Percentiles rank a stretch among this genome's conserved stretches.
Conservation (phyloP, 1,140 invertebrate genomes). For the Panonychus citri region DNA sequence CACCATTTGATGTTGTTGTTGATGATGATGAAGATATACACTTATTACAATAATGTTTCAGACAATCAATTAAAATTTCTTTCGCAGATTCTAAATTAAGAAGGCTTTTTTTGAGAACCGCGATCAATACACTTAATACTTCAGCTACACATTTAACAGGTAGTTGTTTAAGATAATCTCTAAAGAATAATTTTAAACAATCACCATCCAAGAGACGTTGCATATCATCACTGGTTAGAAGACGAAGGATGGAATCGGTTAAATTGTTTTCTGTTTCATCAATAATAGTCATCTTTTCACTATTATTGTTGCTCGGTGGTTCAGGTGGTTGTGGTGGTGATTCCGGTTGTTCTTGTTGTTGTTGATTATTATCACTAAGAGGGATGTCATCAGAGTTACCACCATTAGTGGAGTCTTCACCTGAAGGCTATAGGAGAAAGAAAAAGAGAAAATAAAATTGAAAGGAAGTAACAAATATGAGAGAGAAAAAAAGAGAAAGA, state of each 20-base stretch:
- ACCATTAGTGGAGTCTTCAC: no score
- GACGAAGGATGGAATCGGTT: constrained; percentile 7
- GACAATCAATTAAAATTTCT: constrained; percentile 4
- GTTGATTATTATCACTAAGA: no score
- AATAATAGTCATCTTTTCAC: not conserved
- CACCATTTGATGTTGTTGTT: not conserved
- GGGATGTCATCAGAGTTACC: no score
- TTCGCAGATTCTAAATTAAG: constrained; percentile 8
- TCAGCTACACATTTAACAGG: constrained; percentile 8
- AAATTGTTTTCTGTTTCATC: not conserved
- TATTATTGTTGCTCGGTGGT: no score
- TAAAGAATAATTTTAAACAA: constrained; percentile 4
- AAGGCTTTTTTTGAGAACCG: constrained; percentile 9
- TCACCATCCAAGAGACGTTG: constrained; percentile 3
- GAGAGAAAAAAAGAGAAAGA: no score
- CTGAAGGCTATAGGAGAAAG: no score
- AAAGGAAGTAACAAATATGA: no score
- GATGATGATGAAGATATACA: not conserved
- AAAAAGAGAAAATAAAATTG: no score
- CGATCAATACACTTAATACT: constrained; percentile 10
- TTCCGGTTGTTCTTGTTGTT: no score
- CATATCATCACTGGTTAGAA: constrained; percentile 9
- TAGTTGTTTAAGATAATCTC: constrained; percentile 5
- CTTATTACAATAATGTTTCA: not conserved
- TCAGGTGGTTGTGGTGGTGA: no score